Evolutionary conservation across 2,888 invertebrate species (phyloP), one percentile per base, ranked within the genome.

Genomic region (Abrostola tripartita): DNA sequence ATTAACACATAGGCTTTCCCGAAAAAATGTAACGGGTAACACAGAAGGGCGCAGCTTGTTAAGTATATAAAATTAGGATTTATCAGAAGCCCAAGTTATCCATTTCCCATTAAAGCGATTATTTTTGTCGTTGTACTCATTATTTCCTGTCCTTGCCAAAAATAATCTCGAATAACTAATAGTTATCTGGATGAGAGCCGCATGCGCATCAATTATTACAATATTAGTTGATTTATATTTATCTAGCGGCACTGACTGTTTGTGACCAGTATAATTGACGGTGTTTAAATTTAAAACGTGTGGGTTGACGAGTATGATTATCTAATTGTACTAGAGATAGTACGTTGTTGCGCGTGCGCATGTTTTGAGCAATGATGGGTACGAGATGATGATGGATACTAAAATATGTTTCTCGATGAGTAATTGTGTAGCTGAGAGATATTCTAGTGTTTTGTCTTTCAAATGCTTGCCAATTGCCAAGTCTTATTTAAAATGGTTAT

Each of bases 261-360:
- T 69, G 76, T 78, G 73, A 52, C 69, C 55, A 56, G 70, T 68
- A 65, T 67, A 71, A 71, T 65, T 65, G 60, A 63, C 58, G 55
- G 59, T 12, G n/a, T 40, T 58, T 81, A 72, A 69, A 72, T 73
- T 70, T 72, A 69, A 61, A 59, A 44, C 38, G 63, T 59, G 79
- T 79, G 77, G 69, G 81, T 24, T 6, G 60, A 12, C 40, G n/a
- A 47, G 24, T 12, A 12, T 12, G 78, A 78, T 77, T 80, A 78
- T 80, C 81, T 78, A 71, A 78, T 70, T 61, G 56, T 58, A 68
- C 51, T 63, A 61, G 68, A 68, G 74, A 68, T 74, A 74, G 69
- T 74, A 74, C 52, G 24, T 55, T 24, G 24, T 24, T 24, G 55
- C 41, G 40, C n/a, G 51, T 61, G 77, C 56, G 61, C 68, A 53